A percentile compares a stretch with the other conserved stretches of the same genome.
phyloP scores from a whole-genome alignment of 2,797 vertebrate species.

The Tapera naevia region DNA sequence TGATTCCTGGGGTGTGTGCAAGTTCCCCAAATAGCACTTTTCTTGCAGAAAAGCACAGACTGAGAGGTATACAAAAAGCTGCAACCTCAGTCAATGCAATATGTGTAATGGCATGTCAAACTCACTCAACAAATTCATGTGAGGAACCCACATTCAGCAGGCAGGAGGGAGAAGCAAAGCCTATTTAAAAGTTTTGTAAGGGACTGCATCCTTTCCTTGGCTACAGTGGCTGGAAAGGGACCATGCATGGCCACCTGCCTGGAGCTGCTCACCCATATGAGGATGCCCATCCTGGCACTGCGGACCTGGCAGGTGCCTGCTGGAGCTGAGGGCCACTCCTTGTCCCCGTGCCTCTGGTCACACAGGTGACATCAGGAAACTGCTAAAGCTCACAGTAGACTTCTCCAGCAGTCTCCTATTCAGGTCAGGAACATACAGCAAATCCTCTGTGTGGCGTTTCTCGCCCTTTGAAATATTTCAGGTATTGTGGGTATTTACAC shows the following conservation, averaged over 20 bases:
- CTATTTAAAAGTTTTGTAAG: background rate
- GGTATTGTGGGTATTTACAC: background rate
- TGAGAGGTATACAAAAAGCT: background rate
- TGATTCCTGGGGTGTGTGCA: background rate
- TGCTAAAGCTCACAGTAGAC: no score
- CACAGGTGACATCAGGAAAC: no score
- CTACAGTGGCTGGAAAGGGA: no score
- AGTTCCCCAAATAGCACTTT: background rate
- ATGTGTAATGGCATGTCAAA: fast-evolving
- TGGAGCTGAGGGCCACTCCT: background rate
- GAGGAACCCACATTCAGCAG: background rate
- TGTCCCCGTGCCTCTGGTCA: no score
- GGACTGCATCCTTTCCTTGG: background rate
- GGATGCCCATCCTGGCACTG: background rate
- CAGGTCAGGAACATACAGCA: no score
- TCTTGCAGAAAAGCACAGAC: background rate
- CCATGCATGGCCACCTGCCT: background rate
- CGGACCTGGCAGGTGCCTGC: background rate
- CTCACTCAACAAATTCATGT: background rate
- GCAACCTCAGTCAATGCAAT: background rate
- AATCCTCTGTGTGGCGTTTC: no score
- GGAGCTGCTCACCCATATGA: background rate
- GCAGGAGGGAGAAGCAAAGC: background rate
- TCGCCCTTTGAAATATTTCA: no score
- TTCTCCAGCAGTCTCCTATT: no score